Percentiles rank a stretch among this genome's conserved stretches.
phyloP scores from a whole-genome alignment of 23 tunicate species.

The Ascidia mentula region DNA sequence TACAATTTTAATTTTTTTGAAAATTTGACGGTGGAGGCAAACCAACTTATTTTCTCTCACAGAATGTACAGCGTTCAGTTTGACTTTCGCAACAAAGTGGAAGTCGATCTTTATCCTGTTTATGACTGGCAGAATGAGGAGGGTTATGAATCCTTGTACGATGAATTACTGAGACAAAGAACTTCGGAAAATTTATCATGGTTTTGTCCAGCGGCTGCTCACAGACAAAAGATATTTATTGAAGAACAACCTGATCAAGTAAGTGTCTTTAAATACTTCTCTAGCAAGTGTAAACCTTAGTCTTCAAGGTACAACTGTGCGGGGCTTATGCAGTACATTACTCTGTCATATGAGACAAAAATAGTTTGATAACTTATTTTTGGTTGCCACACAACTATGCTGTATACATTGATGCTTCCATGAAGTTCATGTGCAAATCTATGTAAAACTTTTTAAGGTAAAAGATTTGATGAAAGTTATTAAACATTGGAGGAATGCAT shows the following conservation, averaged over 20 bases:
- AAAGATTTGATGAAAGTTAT: slow-evolving; percentile 77
- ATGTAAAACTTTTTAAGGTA: too few relatives aligned
- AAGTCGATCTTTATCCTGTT: slow-evolving; percentile 60
- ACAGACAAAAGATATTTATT: slow-evolving; percentile 62
- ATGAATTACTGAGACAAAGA: slow-evolving; percentile 78
- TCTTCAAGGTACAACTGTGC: too few relatives aligned
- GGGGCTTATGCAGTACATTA: too few relatives aligned
- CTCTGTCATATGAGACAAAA: too few relatives aligned
- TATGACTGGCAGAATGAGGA: slow-evolving; percentile 82
- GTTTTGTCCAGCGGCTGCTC: slow-evolving; percentile 89
- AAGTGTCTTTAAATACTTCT: not conserved
- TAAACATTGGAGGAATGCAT: slow-evolving; percentile 76
- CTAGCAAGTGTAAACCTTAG: too few relatives aligned
- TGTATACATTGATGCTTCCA: too few relatives aligned
- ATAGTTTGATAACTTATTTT: too few relatives aligned
- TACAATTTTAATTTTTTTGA: too few relatives aligned
- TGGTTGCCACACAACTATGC: too few relatives aligned
- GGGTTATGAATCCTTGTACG: slow-evolving; percentile 84
- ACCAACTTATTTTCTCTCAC: too few relatives aligned
- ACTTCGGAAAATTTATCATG: slow-evolving; percentile 80
- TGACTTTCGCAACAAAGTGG: slow-evolving; percentile 40
- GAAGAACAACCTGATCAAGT: slow-evolving; percentile 84
- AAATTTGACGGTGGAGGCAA: too few relatives aligned
- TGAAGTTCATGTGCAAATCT: too few relatives aligned
- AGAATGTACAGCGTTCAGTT: slow-evolving; percentile 74